Base-by-base conservation (phyloP, 2,888 invertebrate species). In the Leucophora obtusa region DNA sequence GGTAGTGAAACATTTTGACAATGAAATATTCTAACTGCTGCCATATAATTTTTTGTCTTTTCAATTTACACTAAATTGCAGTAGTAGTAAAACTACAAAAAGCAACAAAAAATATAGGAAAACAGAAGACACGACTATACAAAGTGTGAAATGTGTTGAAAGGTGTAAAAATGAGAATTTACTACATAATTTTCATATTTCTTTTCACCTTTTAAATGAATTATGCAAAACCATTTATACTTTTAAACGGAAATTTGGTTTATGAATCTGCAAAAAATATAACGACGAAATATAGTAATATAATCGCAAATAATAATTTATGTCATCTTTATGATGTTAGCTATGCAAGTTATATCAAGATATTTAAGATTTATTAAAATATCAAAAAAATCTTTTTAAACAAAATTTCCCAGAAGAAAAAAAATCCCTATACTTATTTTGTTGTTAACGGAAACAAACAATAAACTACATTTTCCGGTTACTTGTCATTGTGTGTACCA, bases 391-490 rank as follows among this genome's bases (percentile, higher is more conserved):
- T 6, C 14, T 56, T 14, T 33, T 28, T 56, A 28, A 28, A 14
- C 11, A 28, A n/a, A n/a, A 58, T 38, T 10, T 38, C 14, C 18
- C 28, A 4, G 6, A 24, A 56, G 6, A n/a, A 58, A 14, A 24
- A 56, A n/a, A n/a, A 58, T 38, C 1, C 21, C 43, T 43, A 43
- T 59, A 28, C 35, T 71, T 28, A 60, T 54, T 28, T 17, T 53
- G 24, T 11, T 65, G 53, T 24, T 28, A 82, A 53, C 87, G 87
- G 87, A 87, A 86, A 86, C 87, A 87, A 86, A 87, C 87, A 87
- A 88, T 88, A 88, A 87, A 88, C 87, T 86, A 88, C 87, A 87
- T 88, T 88, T 88, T 88, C 87, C 87, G 88, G 88, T 87, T 88
- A 85, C 88, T 88, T 87, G 87, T 87, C 88, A 86, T 87, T 71